Evolutionary conservation across 1,140 invertebrate genomes (phyloP).

Genomic region (Hetaerina americana): DNA sequence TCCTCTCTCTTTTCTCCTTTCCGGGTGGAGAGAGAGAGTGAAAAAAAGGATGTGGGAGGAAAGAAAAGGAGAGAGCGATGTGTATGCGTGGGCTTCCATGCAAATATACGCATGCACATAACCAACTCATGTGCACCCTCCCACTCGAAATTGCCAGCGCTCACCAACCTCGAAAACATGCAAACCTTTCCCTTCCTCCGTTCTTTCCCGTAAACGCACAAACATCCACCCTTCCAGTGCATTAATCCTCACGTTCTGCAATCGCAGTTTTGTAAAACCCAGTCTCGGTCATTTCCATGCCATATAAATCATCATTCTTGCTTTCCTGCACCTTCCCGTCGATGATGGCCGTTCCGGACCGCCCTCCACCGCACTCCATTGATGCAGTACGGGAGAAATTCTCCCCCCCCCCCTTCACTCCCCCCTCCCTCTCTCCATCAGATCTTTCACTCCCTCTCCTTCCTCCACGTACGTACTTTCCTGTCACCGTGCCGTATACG

Average conservation of each 20-base stretch:
- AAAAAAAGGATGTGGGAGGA: too few species aligned
- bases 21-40: too few species aligned
- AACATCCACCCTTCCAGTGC: too few species aligned
- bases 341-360: too few species aligned
- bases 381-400: neutral
- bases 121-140: neutral
- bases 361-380: neutral
- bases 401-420: neutral
- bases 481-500: neutral
- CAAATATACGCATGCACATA: too few species aligned
- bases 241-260: neutral
- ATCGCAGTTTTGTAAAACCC: neutral
- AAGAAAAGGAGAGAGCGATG: too few species aligned
- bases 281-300: neutral
- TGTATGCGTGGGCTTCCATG: too few species aligned
- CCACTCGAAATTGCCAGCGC: neutral
- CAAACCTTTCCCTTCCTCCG: neutral
- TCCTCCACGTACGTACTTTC: too few species aligned
- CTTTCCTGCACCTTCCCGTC: neutral
- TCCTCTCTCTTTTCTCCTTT: too few species aligned
- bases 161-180: neutral
- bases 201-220: too few species aligned
- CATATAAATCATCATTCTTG: neutral
- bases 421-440: neutral
- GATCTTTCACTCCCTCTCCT: neutral